Conservation (phyloP, 2,113 vertebrate genomes). For the Gorsachius goisagi region DNA sequence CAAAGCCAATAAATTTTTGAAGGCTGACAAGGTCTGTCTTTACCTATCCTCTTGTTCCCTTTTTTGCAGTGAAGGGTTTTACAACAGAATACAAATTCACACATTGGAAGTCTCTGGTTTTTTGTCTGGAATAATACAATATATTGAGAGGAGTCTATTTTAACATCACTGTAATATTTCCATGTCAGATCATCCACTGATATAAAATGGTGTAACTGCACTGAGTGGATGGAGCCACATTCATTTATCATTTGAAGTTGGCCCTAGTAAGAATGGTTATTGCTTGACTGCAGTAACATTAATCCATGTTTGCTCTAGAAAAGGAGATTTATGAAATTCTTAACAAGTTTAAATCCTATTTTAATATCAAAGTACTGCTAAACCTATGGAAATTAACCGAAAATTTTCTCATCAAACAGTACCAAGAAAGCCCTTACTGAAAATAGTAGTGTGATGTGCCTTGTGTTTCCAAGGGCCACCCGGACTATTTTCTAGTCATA, state of each 20-base stretch:
- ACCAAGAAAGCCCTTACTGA: not conserved
- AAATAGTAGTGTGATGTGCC: not conserved
- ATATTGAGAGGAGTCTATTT: not conserved
- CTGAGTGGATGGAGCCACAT: not conserved
- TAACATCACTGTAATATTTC: not conserved
- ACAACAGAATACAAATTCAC: not conserved
- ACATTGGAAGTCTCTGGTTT: not conserved
- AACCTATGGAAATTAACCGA: not conserved
- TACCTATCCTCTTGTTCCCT: not conserved
- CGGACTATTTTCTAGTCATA: not conserved
- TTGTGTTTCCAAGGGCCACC: not conserved
- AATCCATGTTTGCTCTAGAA: constrained; percentile 26
- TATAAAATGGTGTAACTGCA: not conserved
- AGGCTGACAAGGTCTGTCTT: not conserved
- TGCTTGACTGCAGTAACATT: not conserved
- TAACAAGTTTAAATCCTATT: constrained; percentile 7
- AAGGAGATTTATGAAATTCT: not conserved
- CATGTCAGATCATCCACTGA: not conserved
- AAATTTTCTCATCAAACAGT: not conserved
- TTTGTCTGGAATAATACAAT: not conserved
- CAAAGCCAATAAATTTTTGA: not conserved
- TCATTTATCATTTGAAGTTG: not conserved
- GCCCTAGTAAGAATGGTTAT: not conserved
- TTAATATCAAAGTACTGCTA: constrained; percentile 2
- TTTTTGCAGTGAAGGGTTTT: not conserved